Conservation (phyloP, 2,113 vertebrate genomes). For the Jaculus jaculus region DNA sequence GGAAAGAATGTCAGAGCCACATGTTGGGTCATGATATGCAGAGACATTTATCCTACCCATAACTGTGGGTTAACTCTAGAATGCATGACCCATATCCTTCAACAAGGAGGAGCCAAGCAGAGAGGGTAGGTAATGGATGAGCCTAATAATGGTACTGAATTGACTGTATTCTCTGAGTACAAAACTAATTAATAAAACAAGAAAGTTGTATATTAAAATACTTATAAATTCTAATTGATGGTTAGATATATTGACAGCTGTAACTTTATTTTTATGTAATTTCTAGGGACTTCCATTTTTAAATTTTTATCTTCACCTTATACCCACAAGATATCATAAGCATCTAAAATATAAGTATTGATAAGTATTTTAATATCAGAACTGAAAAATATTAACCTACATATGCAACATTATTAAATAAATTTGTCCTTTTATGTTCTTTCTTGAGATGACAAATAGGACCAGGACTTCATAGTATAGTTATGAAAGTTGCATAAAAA, state of each 20-base stretch:
- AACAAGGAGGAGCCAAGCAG: too few relatives aligned
- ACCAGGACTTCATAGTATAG: background rate
- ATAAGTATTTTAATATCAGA: background rate
- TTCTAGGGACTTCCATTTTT: background rate
- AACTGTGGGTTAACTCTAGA: too few relatives aligned
- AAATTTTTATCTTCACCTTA: background rate
- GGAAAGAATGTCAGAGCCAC: too few relatives aligned
- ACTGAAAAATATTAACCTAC: background rate
- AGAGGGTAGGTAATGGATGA: too few relatives aligned
- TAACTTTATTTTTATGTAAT: background rate
- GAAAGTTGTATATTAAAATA: background rate
- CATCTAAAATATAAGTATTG: background rate
- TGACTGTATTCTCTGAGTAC: too few relatives aligned
- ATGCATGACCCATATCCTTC: too few relatives aligned
- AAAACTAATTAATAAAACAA: too few relatives aligned
- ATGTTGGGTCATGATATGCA: too few relatives aligned
- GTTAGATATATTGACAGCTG: background rate
- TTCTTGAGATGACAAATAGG: background rate
- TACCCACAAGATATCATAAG: background rate
- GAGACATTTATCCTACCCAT: too few relatives aligned
- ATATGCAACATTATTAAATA: background rate
- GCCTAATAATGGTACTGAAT: too few relatives aligned
- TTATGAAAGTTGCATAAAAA: background rate
- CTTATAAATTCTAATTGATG: background rate
- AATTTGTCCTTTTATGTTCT: too few relatives aligned